Percentiles rank a stretch among this genome's conserved stretches.
Conservation (phyloP, 2,888 invertebrate species). For the Harpalus rufipes region DNA sequence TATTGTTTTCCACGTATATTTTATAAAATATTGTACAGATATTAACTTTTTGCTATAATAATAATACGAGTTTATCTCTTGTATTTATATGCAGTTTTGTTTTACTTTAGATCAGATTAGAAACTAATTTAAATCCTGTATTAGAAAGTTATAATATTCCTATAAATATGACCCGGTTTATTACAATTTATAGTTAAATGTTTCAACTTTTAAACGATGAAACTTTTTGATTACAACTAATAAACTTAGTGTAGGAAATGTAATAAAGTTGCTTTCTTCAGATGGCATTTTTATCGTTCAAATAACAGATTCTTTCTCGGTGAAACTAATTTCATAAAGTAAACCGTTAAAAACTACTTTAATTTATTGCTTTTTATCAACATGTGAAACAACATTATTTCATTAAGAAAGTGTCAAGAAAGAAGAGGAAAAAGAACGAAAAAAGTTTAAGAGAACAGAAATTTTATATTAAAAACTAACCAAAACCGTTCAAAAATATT, state of each 20-base stretch:
- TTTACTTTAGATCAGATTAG: slow-evolving; percentile 11
- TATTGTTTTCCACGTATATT: neutral
- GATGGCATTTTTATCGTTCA: neutral
- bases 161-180: slow-evolving; percentile 23
- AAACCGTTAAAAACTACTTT: neutral
- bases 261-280: slow-evolving; percentile 1
- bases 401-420: neutral
- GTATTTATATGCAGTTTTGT: neutral
- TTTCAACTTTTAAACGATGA: slow-evolving; percentile 29
- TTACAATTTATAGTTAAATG: slow-evolving; percentile 1
- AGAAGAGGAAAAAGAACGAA: neutral
- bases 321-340: neutral
- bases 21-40: neutral
- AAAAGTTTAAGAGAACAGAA: no score
- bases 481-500: no score
- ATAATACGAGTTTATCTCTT: neutral
- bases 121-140: slow-evolving; percentile 4
- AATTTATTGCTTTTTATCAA: neutral
- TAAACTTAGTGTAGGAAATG: slow-evolving; percentile 27
- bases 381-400: neutral
- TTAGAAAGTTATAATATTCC: slow-evolving; percentile 32
- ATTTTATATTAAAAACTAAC: no score
- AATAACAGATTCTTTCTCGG: neutral
- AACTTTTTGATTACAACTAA: slow-evolving; percentile 43
- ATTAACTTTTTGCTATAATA: neutral